Conservation (phyloP, 2,797 vertebrate species). For the Danio tinwini region DNA sequence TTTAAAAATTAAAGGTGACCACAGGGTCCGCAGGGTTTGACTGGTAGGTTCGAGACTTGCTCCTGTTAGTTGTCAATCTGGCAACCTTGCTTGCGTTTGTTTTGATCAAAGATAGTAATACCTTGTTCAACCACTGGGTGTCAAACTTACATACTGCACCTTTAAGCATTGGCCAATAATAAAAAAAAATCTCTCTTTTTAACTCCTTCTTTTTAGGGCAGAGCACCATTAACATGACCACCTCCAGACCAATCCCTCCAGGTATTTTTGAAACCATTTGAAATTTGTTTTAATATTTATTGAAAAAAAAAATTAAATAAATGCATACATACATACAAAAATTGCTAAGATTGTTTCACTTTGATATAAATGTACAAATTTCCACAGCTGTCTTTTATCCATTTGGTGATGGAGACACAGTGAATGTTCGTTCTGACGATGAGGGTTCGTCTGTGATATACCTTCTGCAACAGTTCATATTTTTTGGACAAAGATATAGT, state of each 20-base stretch:
- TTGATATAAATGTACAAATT: not conserved
- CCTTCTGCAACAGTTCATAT: constrained; percentile 60
- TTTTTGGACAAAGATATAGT: constrained; percentile 57
- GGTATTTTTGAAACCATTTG: not conserved
- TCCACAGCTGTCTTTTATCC: constrained; percentile 58
- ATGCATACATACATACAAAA: not conserved
- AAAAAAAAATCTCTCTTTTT: too few species aligned
- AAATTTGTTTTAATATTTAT: too few species aligned
- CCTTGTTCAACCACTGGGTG: too few species aligned
- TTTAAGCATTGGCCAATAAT: too few species aligned
- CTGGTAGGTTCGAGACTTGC: too few species aligned
- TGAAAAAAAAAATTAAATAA: not conserved
- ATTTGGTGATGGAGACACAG: constrained; percentile 54
- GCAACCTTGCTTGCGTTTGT: too few species aligned
- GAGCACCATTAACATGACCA: not conserved
- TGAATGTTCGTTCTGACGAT: constrained; percentile 38
- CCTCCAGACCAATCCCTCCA: not conserved
- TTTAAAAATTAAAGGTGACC: too few species aligned
- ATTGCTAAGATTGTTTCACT: not conserved
- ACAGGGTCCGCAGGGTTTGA: too few species aligned
- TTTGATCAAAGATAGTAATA: too few species aligned
- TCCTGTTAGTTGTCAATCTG: too few species aligned
- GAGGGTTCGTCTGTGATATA: constrained; percentile 62
- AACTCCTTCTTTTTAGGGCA: too few species aligned
- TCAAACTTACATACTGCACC: too few species aligned